Base-by-base conservation (phyloP, 2,888 invertebrate genomes). In the Drosophila siamana region DNA sequence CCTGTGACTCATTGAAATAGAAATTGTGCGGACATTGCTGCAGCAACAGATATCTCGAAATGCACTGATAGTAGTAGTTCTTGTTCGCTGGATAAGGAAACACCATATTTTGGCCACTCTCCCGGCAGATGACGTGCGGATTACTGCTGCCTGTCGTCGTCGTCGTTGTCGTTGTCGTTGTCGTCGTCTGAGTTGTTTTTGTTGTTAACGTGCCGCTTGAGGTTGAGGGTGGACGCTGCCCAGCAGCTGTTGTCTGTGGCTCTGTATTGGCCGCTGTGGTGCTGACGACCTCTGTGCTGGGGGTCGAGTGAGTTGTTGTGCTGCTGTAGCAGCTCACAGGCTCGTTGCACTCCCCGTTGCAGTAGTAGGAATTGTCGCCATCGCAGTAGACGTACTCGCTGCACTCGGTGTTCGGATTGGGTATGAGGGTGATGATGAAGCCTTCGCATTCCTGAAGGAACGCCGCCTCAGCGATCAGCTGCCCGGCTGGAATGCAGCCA, bases 1-100 rank as follows among this genome's bases (percentile, higher is more conserved):
- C 51, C 44, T 57, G 65, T 16, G 57, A 22, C 13, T 57, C 62
- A 56, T 89, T 80, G 44, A 86, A 91, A 24, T 77, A 51, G 59
- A 84, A 86, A 47, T 82, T 70, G 59, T 88, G 90, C 15, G 90
- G 90, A 78, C 90, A 91, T 46, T 90, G 88, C 55, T 90, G 91
- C 7, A 91, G 56, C 5, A 90, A 71, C 15, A 89, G 70, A 66
- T 69, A 85, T 6, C 73, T 70, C 4, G 71, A 60, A n/a, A 85
- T 51, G 59, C 85, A 85, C 28, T 86, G 80, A 63, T 84, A 86
- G n/a, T 86, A 86, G 51, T 86, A 86, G 43, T 77, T 82, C 8
- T 56, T 54, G 51, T 86, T 88, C 2, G 80, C 67, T 1, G 86
- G 88, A 73, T 86, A 86, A 0, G 82, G 77, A 75, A 82, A 86